Evolutionary conservation across 2,797 vertebrate genomes (phyloP), one percentile per base, ranked within the genome.

Genomic region (Huso huso): DNA sequence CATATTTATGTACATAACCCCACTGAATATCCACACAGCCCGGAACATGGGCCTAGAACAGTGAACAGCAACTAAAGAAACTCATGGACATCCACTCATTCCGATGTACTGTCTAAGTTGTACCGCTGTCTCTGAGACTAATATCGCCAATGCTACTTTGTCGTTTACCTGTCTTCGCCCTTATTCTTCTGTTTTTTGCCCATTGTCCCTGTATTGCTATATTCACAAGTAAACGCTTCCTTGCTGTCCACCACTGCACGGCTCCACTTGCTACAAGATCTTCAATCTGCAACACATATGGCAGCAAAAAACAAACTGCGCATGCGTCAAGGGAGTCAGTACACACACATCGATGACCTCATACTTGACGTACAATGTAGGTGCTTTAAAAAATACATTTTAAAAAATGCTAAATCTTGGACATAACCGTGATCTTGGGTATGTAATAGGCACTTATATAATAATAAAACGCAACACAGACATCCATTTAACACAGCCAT

Each of bases 111-210:
- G 9, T 15, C 49, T 15, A 49, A 48, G 18, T 6, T 13, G 13
- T 13, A 49, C 48, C 49, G 12, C 1, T 23, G 51, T 9, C 48
- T 37, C 23, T 37, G 23, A 37, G 23, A 11, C 23, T 12, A 23
- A 64, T 23, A 1, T 12, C 9, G 10, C 10, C 1, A 37, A 48
- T 50, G 37, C 62, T 63, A 68, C 4, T 5, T 10, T 62, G 13
- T 52, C 48, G 23, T 49, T 51, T 86, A 89, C 89, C 87, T 86
- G 77, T 91, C 87, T 68, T 91, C 88, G 67, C 71, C 76, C 83
- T 86, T 88, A 80, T 79, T 88, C 82, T 91, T 91, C 85, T 91
- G 89, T 66, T 88, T 90, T 81, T 91, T 91, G 72, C 88, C 89
- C 88, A 90, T 91, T 49, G 71, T 75, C 65, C 13, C 68, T 11